Percentiles rank a stretch among this genome's conserved stretches.
These are phyloP conservation scores for Macrosoma leucophasiata DNA, from an alignment of 2,888 invertebrate genomes.

Conservation along the genomic window DNA sequence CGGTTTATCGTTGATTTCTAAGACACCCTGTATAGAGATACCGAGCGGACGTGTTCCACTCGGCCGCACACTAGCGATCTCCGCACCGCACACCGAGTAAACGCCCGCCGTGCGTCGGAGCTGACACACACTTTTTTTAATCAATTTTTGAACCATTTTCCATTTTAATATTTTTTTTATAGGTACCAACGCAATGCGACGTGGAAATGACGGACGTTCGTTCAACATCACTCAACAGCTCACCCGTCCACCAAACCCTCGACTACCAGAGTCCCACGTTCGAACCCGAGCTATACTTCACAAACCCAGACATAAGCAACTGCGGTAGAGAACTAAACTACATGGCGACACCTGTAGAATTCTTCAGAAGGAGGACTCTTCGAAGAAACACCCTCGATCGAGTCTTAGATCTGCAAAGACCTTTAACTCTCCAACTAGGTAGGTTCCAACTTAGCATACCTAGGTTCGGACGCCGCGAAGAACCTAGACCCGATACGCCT, in stretches of 20 bases:
- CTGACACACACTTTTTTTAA: no score
- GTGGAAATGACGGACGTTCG: slow-evolving; percentile 53
- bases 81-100: no score
- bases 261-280: slow-evolving; percentile 50
- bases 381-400: slow-evolving; percentile 42
- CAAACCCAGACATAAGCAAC: slow-evolving; percentile 33
- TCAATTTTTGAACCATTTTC: no score
- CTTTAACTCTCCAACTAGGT: slow-evolving; percentile 54
- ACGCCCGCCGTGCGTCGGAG: no score
- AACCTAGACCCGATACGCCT: slow-evolving; percentile 52
- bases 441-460: slow-evolving; percentile 56
- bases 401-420: slow-evolving; percentile 43
- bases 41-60: no score
- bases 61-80: no score
- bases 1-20: no score
- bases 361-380: slow-evolving; percentile 34
- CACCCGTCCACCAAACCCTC: slow-evolving; percentile 34
- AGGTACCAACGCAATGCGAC: slow-evolving; percentile 57
- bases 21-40: no score
- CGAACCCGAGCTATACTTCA: slow-evolving; percentile 40
- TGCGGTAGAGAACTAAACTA: slow-evolving; percentile 45
- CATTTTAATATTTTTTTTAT: no score
- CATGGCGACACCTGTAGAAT: slow-evolving; percentile 45
- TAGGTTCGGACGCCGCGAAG: slow-evolving; percentile 36
- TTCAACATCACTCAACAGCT: slow-evolving; percentile 32